Evolutionary conservation across 2,888 invertebrate species (phyloP).

Genomic region (Empis stercorea): DNA sequence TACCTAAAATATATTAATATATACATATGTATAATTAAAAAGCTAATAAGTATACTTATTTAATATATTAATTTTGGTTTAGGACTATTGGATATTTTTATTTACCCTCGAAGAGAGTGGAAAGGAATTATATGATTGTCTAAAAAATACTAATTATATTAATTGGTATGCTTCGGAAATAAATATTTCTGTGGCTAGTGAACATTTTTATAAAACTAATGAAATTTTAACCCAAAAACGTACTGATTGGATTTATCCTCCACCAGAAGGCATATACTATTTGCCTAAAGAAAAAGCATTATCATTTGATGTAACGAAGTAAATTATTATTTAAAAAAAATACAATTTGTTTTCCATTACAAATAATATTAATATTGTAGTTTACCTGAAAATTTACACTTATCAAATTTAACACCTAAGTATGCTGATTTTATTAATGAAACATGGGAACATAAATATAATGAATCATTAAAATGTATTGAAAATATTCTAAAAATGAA

Average conservation of each 20-base stretch:
- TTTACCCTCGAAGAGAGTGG: constrained; percentile 8
- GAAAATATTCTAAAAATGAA: constrained; percentile 8
- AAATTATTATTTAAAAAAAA: too few relatives aligned
- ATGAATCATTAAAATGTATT: constrained; percentile 9
- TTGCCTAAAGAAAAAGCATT: constrained; percentile 4
- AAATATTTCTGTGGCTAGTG: constrained; percentile 7
- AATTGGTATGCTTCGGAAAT: constrained; percentile 9
- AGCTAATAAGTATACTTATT: background rate
- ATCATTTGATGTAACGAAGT: background rate
- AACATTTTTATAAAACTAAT: constrained; percentile 5
- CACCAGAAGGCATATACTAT: constrained; percentile 7
- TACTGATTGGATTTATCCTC: constrained; percentile 7
- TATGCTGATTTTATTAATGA: constrained; percentile 10
- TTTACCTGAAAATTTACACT: constrained; percentile 4
- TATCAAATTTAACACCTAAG: constrained; percentile 1
- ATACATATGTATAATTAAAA: too few relatives aligned
- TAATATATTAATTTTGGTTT: too few relatives aligned
- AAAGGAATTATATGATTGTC: constrained; percentile 10
- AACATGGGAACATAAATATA: constrained; percentile 11
- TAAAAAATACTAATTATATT: constrained; percentile 9
- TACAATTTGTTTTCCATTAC: too few relatives aligned
- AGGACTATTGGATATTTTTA: constrained; percentile 12
- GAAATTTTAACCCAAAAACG: constrained; percentile 8
- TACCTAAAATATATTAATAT: too few relatives aligned
- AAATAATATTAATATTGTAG: background rate